A percentile compares a stretch with the other conserved stretches of the same genome.
phyloP scores from a whole-genome alignment of 2,888 invertebrate genomes.

The Bombylius discolor region DNA sequence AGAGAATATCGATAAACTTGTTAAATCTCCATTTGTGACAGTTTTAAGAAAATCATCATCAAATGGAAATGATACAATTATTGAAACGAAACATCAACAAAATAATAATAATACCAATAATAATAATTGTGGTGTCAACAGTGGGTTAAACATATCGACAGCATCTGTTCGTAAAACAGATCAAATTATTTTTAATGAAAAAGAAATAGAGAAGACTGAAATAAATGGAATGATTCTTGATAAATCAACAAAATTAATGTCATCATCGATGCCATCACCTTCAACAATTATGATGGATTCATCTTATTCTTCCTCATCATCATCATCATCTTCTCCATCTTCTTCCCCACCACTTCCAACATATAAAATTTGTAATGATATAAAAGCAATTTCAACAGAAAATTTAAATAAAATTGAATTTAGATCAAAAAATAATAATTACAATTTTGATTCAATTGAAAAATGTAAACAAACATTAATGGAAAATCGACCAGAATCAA shows the following conservation, averaged over 20 bases:
- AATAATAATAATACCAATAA: no score
- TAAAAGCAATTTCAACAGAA: neutral
- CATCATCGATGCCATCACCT: no score
- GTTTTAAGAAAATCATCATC: slow-evolving; percentile 27
- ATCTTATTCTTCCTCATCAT: no score
- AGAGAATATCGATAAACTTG: slow-evolving; percentile 30
- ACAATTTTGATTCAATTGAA: neutral
- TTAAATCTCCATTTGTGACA: slow-evolving; percentile 31
- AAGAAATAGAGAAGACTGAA: no score
- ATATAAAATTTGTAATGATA: neutral
- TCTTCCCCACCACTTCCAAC: no score
- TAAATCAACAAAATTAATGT: no score
- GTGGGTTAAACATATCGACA: slow-evolving; percentile 7
- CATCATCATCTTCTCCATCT: no score
- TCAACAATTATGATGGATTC: no score
- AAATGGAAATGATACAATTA: slow-evolving; percentile 11
- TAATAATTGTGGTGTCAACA: neutral
- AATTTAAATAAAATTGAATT: slow-evolving; percentile 5
- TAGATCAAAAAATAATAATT: neutral
- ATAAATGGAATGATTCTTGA: no score
- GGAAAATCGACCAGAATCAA: neutral
- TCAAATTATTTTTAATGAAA: slow-evolving; percentile 27
- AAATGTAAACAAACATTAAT: neutral
- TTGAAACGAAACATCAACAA: neutral
- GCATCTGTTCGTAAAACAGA: slow-evolving; percentile 44